Evolutionary conservation across 2,113 vertebrate genomes (phyloP), one percentile per base, ranked within the genome.

Genomic region (Callocephalon fimbriatum): DNA sequence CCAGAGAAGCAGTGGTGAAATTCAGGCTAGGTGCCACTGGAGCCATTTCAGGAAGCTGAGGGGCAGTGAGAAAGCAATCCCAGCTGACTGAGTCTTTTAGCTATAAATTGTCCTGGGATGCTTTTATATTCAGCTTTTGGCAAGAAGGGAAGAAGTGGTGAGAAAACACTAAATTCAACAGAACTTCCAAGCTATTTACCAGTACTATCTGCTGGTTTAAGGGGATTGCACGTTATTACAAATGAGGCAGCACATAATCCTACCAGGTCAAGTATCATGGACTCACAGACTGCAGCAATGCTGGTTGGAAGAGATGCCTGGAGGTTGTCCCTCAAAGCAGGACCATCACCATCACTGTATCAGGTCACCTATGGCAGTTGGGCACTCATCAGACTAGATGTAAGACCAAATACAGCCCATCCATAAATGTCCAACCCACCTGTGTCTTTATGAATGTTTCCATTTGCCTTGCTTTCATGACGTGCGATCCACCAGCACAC

Each of bases 321-420:
- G 25, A 83, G 23, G 22, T 76, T 44, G 12, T n/a, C 45, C 63
- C 45, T 72, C 27, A 61, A 79, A 90, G 44, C 25, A 90, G 54
- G 45, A 35, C 45, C 19, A 62, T 32, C 53, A 50, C 10, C 63
- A 79, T 17, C 23, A 37, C 18, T 42, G 61, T 29, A 53, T 53
- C 53, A 42, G 37, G 22, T 78, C 56, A 79, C 35, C 12, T 0
- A 0, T 32, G 23, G 37, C 19, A 50, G 74, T 9, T 26, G 1
- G 31, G n/a, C 40, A 48, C 15, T 42, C 40, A 58, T 66, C 53
- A 66, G 20, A 71, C 5, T n/a, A 23, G 16, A 47, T 53, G 1
- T 35, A 91, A 59, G 22, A 26, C 44, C 61, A 65, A 35, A 26
- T 16, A 38, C 1, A 48, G n/a, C 20, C 92, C 35, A 68, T 15